Conservation (phyloP, 2,888 invertebrate species). For the Diarsia rubi region DNA sequence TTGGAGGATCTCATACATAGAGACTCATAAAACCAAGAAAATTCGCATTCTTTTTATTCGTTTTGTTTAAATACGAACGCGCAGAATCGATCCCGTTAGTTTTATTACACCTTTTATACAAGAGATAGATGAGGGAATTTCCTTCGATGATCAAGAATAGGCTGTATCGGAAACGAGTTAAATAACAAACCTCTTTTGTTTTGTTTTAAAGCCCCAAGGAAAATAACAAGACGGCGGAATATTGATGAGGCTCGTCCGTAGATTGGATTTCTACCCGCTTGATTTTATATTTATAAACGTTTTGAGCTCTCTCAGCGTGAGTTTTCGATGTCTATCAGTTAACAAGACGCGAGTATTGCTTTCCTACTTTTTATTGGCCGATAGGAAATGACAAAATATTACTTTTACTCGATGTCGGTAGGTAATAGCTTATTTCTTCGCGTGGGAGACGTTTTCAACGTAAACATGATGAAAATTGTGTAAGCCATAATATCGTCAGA, state of each 20-base stretch:
- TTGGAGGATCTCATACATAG: constrained; percentile 55
- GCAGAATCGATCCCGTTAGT: constrained; percentile 63
- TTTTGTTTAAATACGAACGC: constrained; percentile 56
- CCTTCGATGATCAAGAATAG: constrained; percentile 85
- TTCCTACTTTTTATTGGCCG: constrained; percentile 63
- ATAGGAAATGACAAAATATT: constrained; percentile 68
- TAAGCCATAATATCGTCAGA: constrained; percentile 60
- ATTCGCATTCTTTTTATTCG: constrained; percentile 60
- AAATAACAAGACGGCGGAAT: constrained; percentile 86
- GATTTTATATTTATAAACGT: constrained; percentile 76
- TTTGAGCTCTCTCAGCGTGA: constrained; percentile 71
- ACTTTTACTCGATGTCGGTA: constrained; percentile 63
- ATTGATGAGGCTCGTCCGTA: constrained; percentile 81
- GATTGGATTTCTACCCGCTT: constrained; percentile 75
- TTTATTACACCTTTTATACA: constrained; percentile 67
- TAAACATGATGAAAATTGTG: constrained; percentile 66
- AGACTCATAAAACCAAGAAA: constrained; percentile 62
- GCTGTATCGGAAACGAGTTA: constrained; percentile 90
- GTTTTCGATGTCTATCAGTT: constrained; percentile 67
- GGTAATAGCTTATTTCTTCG: constrained; percentile 65
- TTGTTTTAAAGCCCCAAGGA: constrained; percentile 82
- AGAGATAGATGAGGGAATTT: constrained; percentile 84
- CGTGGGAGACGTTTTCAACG: constrained; percentile 61
- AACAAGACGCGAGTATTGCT: constrained; percentile 60
- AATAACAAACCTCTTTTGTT: constrained; percentile 88